Conservation (phyloP, 2,797 vertebrate genomes). For the Bucorvus abyssinicus region DNA sequence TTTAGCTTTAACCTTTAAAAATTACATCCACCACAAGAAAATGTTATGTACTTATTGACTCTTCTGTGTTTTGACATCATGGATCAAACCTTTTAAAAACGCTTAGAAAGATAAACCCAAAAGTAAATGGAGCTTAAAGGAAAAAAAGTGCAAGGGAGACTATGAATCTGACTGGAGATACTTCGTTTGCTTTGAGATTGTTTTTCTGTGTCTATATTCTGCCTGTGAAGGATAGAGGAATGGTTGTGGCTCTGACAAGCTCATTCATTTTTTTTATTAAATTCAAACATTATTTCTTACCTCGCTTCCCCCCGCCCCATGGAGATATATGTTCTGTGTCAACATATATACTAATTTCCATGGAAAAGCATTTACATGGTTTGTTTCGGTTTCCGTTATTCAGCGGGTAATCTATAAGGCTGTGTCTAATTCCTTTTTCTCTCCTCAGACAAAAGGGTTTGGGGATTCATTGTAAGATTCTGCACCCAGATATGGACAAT, state of each 20-base stretch:
- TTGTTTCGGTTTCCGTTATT: background rate
- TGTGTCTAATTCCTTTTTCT: background rate
- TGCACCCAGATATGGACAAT: background rate
- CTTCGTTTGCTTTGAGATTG: background rate
- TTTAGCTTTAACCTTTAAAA: constrained; percentile 59
- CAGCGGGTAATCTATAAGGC: background rate
- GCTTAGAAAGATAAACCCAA: constrained; percentile 39
- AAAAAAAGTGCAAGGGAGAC: background rate
- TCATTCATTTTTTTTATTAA: background rate
- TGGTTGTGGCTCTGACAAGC: background rate
- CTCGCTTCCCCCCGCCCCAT: background rate
- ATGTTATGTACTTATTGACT: constrained; percentile 39
- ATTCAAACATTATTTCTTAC: background rate
- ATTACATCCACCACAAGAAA: constrained; percentile 1
- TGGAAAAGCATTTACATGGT: background rate
- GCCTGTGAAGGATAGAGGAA: background rate
- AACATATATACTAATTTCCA: background rate
- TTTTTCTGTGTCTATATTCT: constrained; percentile 1
- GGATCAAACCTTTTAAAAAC: constrained; percentile 23
- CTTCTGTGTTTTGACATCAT: constrained; percentile 28
- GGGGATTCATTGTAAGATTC: background rate
- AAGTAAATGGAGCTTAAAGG: constrained; percentile 1
- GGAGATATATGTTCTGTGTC: background rate
- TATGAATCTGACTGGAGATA: background rate
- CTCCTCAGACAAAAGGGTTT: background rate